Conservation (phyloP, 1,140 invertebrate genomes). For the Palaemon carinicauda region DNA sequence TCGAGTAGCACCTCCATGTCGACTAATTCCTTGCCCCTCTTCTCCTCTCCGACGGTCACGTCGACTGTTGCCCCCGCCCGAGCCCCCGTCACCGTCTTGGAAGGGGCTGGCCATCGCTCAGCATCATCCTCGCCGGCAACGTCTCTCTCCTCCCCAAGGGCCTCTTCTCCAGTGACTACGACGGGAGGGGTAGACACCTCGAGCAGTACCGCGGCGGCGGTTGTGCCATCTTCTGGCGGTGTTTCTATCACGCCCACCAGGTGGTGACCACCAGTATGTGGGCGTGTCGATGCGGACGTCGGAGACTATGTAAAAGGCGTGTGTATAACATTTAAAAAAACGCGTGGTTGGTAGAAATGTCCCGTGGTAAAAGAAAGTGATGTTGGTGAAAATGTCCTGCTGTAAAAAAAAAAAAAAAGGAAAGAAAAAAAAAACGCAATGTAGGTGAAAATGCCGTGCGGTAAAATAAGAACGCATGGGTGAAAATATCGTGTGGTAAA, state of each 20-base stretch:
- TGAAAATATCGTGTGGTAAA: no score
- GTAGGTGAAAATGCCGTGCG: no score
- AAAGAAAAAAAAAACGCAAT: no score
- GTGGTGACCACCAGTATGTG: neutral
- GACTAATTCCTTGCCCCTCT: constrained; percentile 17
- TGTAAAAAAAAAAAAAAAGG: no score
- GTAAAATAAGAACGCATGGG: no score
- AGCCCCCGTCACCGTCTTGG: constrained; percentile 30
- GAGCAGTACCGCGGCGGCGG: no score
- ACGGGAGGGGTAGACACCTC: neutral
- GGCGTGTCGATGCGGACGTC: neutral
- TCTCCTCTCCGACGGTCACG: constrained; percentile 16
- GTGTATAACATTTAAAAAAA: no score
- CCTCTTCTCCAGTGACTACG: neutral
- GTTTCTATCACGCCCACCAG: neutral
- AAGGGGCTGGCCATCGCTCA: constrained; percentile 22
- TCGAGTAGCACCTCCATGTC: constrained; percentile 12
- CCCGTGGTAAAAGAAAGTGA: no score
- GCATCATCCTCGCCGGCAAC: constrained; percentile 25
- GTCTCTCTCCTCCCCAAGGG: constrained; percentile 20
- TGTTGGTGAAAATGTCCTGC: neutral
- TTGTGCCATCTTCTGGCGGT: no score
- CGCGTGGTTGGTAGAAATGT: no score
- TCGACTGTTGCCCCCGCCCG: constrained; percentile 14
- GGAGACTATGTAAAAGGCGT: no score